Percentiles rank a stretch among this genome's conserved stretches.
These are phyloP conservation scores for Diarsia dahlii DNA, from an alignment of 2,888 invertebrate genomes.

Conservation along the genomic window DNA sequence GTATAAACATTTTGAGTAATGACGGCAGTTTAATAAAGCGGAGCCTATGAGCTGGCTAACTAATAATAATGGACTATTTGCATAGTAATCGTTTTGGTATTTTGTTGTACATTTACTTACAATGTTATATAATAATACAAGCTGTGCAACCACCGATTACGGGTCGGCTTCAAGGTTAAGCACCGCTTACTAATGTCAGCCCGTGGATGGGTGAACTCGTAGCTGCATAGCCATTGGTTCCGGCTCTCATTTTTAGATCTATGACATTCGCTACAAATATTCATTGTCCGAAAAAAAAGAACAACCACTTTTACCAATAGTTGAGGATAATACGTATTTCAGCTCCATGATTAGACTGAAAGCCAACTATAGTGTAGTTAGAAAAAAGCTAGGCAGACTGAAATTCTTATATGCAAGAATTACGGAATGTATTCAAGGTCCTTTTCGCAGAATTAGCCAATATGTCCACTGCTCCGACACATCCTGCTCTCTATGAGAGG, in stretches of 20 bases:
- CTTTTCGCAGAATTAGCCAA: too few relatives aligned
- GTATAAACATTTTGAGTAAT: slow-evolving; percentile 46
- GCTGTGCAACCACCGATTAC: neutral
- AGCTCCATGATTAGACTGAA: too few relatives aligned
- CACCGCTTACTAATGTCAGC: neutral
- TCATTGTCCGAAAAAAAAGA: too few relatives aligned
- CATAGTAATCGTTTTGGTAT: slow-evolving; percentile 52
- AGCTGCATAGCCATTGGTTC: too few relatives aligned
- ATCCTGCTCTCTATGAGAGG: too few relatives aligned
- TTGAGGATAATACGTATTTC: too few relatives aligned
- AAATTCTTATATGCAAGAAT: too few relatives aligned
- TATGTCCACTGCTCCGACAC: too few relatives aligned
- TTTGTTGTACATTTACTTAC: slow-evolving; percentile 5
- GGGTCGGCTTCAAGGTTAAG: neutral
- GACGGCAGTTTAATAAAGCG: slow-evolving; percentile 27
- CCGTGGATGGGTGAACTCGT: neutral
- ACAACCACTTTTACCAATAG: too few relatives aligned
- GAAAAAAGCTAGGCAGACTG: too few relatives aligned
- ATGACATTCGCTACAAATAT: neutral
- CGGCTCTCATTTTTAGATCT: neutral
- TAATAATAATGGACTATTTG: slow-evolving; percentile 43
- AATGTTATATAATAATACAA: neutral
- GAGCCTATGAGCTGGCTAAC: slow-evolving; percentile 8
- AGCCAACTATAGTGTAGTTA: too few relatives aligned
- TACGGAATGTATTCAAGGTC: too few relatives aligned